A percentile compares a stretch with the other conserved stretches of the same genome.
phyloP scores from a whole-genome alignment of 2,113 vertebrate species.

The Pseudopipra pipra region DNA sequence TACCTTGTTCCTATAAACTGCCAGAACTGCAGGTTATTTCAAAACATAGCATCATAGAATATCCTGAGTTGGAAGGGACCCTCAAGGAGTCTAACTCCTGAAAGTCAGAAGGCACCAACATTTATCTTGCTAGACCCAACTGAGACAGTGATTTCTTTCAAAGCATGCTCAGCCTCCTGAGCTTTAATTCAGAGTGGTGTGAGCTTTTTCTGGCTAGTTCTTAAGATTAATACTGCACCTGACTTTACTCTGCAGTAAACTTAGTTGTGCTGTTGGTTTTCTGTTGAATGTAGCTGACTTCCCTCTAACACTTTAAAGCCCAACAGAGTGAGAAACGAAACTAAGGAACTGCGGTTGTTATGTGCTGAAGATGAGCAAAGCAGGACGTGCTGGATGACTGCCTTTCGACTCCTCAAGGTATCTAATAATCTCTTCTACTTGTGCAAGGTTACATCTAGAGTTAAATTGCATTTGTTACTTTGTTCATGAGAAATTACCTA shows the following conservation, averaged over 20 bases:
- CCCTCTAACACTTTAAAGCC: constrained; percentile 75
- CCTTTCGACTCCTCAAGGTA: constrained; percentile 97
- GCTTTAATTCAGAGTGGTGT: neutral
- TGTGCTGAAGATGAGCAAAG: constrained; percentile 95
- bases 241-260: neutral
- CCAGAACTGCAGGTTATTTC: neutral
- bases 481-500: neutral
- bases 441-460: neutral
- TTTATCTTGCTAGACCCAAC: neutral
- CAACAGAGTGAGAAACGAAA: constrained; percentile 85
- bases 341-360: constrained; percentile 89
- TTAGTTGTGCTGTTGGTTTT: neutral
- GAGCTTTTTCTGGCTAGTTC: neutral
- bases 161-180: neutral
- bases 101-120: neutral
- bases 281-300: neutral
- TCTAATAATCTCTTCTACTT: neutral
- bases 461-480: neutral
- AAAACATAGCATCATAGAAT: neutral
- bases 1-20: neutral
- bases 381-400: constrained; percentile 92
- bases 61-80: neutral
- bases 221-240: neutral
- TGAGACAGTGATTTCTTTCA: neutral
- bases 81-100: neutral